Evolutionary conservation across 1,140 invertebrate genomes (phyloP).

Genomic region (Rhagoletis pomonella): DNA sequence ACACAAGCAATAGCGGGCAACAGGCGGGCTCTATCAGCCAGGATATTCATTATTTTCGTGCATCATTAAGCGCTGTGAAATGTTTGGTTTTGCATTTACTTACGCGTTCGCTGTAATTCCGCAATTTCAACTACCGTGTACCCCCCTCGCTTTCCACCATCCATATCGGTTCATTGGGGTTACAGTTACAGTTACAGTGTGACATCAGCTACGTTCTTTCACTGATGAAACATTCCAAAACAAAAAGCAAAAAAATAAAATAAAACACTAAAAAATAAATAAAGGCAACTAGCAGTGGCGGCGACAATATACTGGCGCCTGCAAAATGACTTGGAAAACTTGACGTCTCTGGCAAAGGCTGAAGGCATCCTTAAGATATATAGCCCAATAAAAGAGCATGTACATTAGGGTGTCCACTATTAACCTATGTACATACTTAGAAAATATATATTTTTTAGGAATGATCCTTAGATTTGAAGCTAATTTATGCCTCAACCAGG

Average conservation of each 20-base stretch:
- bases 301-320: constrained; percentile 14
- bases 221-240: background rate
- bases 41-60: constrained; percentile 59
- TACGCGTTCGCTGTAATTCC: constrained; percentile 49
- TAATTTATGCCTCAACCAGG: too few relatives aligned
- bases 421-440: background rate
- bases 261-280: background rate
- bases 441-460: too few relatives aligned
- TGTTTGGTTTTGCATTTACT: constrained; percentile 53
- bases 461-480: too few relatives aligned
- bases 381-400: background rate
- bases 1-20: background rate
- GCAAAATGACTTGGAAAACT: constrained; percentile 26
- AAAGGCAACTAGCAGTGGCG: background rate
- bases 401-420: background rate
- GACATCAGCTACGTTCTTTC: constrained; percentile 23
- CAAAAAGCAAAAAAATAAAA: constrained; percentile 14
- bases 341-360: background rate
- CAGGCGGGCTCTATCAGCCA: background rate
- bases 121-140: background rate
- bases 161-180: background rate
- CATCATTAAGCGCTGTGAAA: constrained; percentile 57
- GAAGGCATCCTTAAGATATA: background rate
- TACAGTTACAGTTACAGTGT: constrained; percentile 13
- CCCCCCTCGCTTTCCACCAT: background rate